Conservation (phyloP, 2,113 vertebrate species). For the Pluvialis apricaria region DNA sequence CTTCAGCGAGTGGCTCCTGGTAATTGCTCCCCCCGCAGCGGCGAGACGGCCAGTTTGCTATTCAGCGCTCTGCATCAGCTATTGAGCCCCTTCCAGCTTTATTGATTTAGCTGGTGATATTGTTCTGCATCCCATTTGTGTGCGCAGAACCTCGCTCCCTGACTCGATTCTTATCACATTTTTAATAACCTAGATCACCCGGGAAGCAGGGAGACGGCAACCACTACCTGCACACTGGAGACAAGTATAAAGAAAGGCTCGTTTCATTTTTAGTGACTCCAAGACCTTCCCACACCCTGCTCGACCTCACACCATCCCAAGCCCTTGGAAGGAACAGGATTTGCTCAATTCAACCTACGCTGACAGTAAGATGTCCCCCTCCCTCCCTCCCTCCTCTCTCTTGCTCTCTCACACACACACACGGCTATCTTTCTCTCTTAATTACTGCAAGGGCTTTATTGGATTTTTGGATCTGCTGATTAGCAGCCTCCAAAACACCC, state of each 20-base stretch:
- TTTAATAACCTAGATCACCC: background rate
- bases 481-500: background rate
- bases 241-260: background rate
- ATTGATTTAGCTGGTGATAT: background rate
- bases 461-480: background rate
- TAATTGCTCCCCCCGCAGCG: background rate
- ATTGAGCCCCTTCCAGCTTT: background rate
- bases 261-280: background rate
- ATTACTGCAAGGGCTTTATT: background rate
- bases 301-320: background rate
- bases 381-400: background rate
- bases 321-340: background rate
- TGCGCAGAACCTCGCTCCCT: background rate
- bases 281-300: background rate
- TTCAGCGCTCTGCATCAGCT: background rate
- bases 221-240: background rate
- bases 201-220: rapidly evolving
- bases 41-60: background rate
- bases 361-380: too few relatives aligned
- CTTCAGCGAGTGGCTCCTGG: background rate
- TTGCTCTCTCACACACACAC: background rate
- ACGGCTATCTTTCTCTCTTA: background rate
- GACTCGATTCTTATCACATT: background rate
- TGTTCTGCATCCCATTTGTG: background rate
- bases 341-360: background rate